phyloP scores from a whole-genome alignment of 2,888 invertebrate species.

The Luperina nickerlii region DNA sequence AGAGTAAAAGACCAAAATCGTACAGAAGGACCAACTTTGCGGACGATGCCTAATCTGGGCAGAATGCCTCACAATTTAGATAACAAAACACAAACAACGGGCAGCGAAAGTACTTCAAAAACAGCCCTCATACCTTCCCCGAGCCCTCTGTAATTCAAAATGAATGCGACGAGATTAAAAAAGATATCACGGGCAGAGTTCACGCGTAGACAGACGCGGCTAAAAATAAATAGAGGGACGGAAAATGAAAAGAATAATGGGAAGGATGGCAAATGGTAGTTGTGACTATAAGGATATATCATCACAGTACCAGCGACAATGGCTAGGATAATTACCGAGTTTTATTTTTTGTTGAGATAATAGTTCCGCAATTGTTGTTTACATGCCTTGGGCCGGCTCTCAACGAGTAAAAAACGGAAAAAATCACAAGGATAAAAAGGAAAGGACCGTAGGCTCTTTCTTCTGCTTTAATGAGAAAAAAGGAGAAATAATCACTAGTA shows the following conservation, averaged over 20 bases:
- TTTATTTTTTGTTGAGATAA: slow-evolving; percentile 46
- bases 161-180: slow-evolving; percentile 71
- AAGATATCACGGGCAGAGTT: slow-evolving; percentile 68
- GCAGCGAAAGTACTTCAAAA: slow-evolving; percentile 49
- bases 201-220: slow-evolving; percentile 65
- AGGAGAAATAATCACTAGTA: background rate
- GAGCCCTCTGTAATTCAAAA: slow-evolving; percentile 62
- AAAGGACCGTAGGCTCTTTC: slow-evolving; percentile 18
- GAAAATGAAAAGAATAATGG: slow-evolving; percentile 66
- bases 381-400: slow-evolving; percentile 28
- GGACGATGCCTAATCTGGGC: slow-evolving; percentile 52
- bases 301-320: slow-evolving; percentile 36
- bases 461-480: slow-evolving; percentile 12
- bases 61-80: slow-evolving; percentile 61
- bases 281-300: slow-evolving; percentile 35
- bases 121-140: slow-evolving; percentile 43
- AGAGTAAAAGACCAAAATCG: slow-evolving; percentile 39
- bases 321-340: slow-evolving; percentile 51
- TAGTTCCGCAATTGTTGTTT: slow-evolving; percentile 37
- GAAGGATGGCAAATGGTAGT: slow-evolving; percentile 30
- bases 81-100: slow-evolving; percentile 61
- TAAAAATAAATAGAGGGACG: slow-evolving; percentile 62
- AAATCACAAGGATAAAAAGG: background rate
- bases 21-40: slow-evolving; percentile 42
- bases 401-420: slow-evolving; percentile 7